Percentiles rank a stretch among this genome's conserved stretches.
These are phyloP conservation scores for Reticulitermes speratus DNA, from an alignment of 1,140 invertebrate genomes.

Conservation along the genomic window DNA sequence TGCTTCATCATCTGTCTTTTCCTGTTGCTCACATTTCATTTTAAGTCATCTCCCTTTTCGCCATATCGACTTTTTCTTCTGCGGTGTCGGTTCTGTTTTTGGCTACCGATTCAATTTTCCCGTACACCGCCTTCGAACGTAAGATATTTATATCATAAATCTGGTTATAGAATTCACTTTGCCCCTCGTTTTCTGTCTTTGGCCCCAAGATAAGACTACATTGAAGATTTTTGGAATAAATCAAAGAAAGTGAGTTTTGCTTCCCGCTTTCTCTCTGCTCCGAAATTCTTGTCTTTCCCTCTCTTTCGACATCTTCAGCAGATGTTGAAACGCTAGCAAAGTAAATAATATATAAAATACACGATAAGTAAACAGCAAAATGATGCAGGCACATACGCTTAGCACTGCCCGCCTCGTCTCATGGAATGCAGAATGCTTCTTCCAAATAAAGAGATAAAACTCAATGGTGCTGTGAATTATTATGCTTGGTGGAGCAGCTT, in stretches of 20 bases:
- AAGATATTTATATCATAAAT: slow-evolving; percentile 27
- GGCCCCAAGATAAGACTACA: slow-evolving; percentile 7
- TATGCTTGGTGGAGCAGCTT: not conserved
- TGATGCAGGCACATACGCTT: not conserved
- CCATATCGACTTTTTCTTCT: no score
- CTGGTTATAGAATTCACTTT: slow-evolving; percentile 3
- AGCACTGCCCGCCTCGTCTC: not conserved
- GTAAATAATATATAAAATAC: no score
- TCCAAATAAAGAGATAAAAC: not conserved
- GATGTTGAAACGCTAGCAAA: not conserved
- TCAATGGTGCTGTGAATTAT: not conserved
- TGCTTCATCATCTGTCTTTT: not conserved
- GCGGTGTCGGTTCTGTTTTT: not conserved
- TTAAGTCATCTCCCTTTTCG: not conserved
- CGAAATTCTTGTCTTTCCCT: not conserved
- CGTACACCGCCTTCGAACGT: not conserved
- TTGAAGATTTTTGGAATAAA: slow-evolving; percentile 24
- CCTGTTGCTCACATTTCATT: not conserved
- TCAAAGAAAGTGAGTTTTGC: not conserved
- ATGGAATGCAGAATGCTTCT: not conserved
- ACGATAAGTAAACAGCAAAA: not conserved
- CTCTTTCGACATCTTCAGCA: not conserved
- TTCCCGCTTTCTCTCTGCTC: not conserved
- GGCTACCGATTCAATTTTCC: slow-evolving; percentile 27
- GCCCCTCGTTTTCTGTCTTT: not conserved